Conservation (phyloP, 2,888 invertebrate genomes). For the Andrena camellia region DNA sequence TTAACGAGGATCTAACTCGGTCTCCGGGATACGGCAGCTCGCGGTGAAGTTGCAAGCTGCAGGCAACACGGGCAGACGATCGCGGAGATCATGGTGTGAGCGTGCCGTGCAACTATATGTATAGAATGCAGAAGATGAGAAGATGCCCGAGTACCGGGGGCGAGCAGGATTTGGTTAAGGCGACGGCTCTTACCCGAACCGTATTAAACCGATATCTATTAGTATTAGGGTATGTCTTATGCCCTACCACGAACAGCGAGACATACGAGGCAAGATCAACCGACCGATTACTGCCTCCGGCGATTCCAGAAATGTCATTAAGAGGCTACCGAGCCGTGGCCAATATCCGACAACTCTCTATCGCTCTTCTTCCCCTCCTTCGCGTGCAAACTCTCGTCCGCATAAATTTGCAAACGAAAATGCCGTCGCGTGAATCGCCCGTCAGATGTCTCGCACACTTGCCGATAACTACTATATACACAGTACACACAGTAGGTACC, state of each 20-base stretch:
- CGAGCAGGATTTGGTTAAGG: constrained; percentile 26
- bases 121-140: neutral
- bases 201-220: constrained; percentile 72
- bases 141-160: neutral
- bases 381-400: neutral
- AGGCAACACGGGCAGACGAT: constrained; percentile 4
- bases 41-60: constrained; percentile 14
- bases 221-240: constrained; percentile 67
- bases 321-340: constrained; percentile 72
- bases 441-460: neutral
- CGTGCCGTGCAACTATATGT: too few relatives aligned
- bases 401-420: neutral
- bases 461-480: neutral
- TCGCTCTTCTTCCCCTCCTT: neutral
- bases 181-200: constrained; percentile 5
- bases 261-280: constrained; percentile 43
- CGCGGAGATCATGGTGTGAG: too few relatives aligned
- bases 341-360: constrained; percentile 69
- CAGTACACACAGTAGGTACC: too few relatives aligned
- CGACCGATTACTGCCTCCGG: constrained; percentile 70
- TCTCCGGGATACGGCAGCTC: constrained; percentile 53
- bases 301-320: constrained; percentile 78
- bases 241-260: constrained; percentile 1
- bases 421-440: neutral
- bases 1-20: constrained; percentile 78